These are phyloP conservation scores for Caenorhabditis becei DNA, from an alignment of 2,888 invertebrate species.

Conservation along the genomic window DNA sequence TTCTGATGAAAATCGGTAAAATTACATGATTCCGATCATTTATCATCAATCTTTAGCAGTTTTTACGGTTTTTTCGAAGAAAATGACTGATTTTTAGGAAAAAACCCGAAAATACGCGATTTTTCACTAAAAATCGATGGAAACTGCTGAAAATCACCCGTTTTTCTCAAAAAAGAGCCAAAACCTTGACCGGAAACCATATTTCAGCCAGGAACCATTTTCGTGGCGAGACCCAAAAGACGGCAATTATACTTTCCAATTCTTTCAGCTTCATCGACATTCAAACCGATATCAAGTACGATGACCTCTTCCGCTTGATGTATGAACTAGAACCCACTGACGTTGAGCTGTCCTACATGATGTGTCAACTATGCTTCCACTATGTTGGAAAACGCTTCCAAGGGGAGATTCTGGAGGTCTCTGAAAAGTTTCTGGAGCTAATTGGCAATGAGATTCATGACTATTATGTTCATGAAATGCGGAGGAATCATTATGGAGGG, in stretches of 20 bases:
- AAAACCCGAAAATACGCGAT: no score
- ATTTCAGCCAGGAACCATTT: no score
- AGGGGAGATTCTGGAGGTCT: slow-evolving; percentile 23
- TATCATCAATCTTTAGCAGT: no score
- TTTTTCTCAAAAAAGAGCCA: no score
- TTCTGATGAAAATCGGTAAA: no score
- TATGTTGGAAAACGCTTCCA: slow-evolving; percentile 56
- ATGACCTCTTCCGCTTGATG: slow-evolving; percentile 25
- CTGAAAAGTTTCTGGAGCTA: slow-evolving; percentile 35
- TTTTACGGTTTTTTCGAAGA: no score
- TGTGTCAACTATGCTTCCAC: slow-evolving; percentile 54
- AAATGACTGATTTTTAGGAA: no score
- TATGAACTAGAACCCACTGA: slow-evolving; percentile 32
- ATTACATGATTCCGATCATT: no score
- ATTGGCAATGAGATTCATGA: slow-evolving; percentile 59
- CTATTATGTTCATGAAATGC: slow-evolving; percentile 47
- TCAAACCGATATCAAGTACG: slow-evolving; percentile 7
- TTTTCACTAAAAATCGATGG: no score
- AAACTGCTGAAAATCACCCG: no score
- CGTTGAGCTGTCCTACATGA: slow-evolving; percentile 56
- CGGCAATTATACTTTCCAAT: no score
- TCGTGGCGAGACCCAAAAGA: no score
- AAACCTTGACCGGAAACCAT: not conserved
- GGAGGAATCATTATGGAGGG: slow-evolving; percentile 47
- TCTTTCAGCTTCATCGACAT: slow-evolving; percentile 32